A percentile compares a stretch with the other conserved stretches of the same genome.
Conservation (phyloP, 2,888 invertebrate species). For the Nemotelus pantherinus region DNA sequence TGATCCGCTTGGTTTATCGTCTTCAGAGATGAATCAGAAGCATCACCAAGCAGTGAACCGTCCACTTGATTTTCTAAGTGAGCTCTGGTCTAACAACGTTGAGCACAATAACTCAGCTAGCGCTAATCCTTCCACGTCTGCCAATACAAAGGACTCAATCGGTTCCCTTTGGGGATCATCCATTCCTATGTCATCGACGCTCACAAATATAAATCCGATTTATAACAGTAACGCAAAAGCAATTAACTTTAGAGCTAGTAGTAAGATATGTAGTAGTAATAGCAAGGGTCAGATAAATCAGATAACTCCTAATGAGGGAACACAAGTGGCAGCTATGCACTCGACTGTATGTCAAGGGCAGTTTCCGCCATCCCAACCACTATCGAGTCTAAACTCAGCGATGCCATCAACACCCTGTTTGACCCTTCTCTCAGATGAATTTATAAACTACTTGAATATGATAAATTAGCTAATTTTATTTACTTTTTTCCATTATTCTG, state of each 20-base stretch:
- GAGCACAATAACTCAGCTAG: slow-evolving; percentile 48
- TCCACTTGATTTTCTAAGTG: slow-evolving; percentile 57
- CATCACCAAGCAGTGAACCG: slow-evolving; percentile 52
- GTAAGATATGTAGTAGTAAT: slow-evolving; percentile 40
- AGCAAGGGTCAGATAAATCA: slow-evolving; percentile 28
- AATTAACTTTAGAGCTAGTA: slow-evolving; percentile 43
- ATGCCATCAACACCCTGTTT: slow-evolving; percentile 64
- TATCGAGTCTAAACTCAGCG: not conserved
- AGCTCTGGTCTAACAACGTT: slow-evolving; percentile 61
- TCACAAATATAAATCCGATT: slow-evolving; percentile 21
- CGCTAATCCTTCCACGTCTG: slow-evolving; percentile 15
- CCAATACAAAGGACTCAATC: slow-evolving; percentile 45
- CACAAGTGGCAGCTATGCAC: not conserved
- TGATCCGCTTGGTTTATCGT: too few relatives aligned
- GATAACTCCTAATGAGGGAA: not conserved
- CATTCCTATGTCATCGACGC: not conserved
- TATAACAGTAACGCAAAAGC: slow-evolving; percentile 46
- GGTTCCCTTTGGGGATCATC: slow-evolving; percentile 46
- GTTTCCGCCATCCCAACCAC: too few relatives aligned
- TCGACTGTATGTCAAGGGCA: too few relatives aligned
- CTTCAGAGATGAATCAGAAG: slow-evolving; percentile 38
- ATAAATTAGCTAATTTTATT: slow-evolving; percentile 65
- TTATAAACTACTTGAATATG: slow-evolving; percentile 72
- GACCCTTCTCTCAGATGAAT: slow-evolving; percentile 72
- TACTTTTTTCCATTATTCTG: slow-evolving; percentile 50